phyloP scores from a whole-genome alignment of 2,797 vertebrate species.

The Holocentrus rufus region DNA sequence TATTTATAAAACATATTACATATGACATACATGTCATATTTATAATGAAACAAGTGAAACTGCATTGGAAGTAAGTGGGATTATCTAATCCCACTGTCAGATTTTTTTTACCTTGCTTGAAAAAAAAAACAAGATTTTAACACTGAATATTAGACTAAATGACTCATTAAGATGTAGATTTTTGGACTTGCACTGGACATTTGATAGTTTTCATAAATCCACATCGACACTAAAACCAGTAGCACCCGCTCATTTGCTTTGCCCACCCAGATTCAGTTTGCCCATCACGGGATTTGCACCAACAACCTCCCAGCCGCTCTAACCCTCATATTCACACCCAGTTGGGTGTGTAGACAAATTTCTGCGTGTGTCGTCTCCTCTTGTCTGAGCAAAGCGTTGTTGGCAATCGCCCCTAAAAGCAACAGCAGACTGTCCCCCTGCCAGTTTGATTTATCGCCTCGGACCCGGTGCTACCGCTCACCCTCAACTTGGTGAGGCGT shows the following conservation, averaged over 20 bases:
- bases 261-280: background rate
- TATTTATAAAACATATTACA: no score
- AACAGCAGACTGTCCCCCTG: constrained; percentile 28
- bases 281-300: constrained; percentile 24
- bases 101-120: no score
- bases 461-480: constrained; percentile 27
- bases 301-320: constrained; percentile 3
- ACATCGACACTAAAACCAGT: no score
- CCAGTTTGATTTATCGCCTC: constrained; percentile 61
- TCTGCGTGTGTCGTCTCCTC: constrained; percentile 10
- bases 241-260: background rate
- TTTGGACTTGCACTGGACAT: no score
- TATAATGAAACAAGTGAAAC: no score
- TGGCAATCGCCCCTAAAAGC: constrained; percentile 31
- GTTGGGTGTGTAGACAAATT: constrained; percentile 1
- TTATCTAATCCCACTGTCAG: no score
- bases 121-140: no score
- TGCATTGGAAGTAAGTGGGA: no score
- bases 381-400: constrained; percentile 28
- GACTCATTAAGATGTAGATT: no score
- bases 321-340: background rate
- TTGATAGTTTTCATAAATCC: no score
- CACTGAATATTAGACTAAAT: no score
- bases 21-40: no score
- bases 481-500: constrained; percentile 38